A percentile compares a stretch with the other conserved stretches of the same genome.
Evolutionary conservation across 35 echinoderm and acorn worm species (phyloP).

Genomic region (Ptychodera flava): DNA sequence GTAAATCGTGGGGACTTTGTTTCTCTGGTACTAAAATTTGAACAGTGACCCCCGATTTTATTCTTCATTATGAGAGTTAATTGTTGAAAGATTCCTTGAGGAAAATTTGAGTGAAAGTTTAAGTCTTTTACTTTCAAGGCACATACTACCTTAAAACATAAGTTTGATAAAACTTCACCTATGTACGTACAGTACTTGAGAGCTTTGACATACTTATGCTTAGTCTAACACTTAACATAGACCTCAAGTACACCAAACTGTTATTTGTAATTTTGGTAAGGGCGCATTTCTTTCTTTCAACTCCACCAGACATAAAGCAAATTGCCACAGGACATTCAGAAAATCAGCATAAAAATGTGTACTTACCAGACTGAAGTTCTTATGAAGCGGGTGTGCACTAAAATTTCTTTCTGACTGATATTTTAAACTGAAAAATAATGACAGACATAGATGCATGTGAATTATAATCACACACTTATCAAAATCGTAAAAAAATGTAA

Average conservation of each 20-base stretch:
- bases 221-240: not conserved
- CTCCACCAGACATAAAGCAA: not conserved
- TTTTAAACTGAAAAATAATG: slow-evolving; percentile 34
- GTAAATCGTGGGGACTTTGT: no score
- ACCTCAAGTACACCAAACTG: not conserved
- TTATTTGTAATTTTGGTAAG: not conserved
- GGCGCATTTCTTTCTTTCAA: not conserved
- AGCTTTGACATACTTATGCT: not conserved
- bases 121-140: no score
- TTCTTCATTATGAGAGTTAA: no score
- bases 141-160: no score
- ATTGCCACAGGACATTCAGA: not conserved
- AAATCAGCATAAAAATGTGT: not conserved
- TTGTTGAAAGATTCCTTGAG: no score
- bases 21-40: no score
- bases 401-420: slow-evolving; percentile 90
- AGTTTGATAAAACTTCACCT: not conserved
- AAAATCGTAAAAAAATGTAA: not conserved
- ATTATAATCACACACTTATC: not conserved
- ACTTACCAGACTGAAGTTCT: slow-evolving; percentile 85
- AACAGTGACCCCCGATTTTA: no score
- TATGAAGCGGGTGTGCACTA: slow-evolving; percentile 51
- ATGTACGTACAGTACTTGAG: not conserved
- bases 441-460: not conserved
- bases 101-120: no score